Percentiles rank a stretch among this genome's conserved stretches.
These are phyloP conservation scores for Entomobrya proxima DNA, from an alignment of 2,888 invertebrate genomes.

Conservation along the genomic window DNA sequence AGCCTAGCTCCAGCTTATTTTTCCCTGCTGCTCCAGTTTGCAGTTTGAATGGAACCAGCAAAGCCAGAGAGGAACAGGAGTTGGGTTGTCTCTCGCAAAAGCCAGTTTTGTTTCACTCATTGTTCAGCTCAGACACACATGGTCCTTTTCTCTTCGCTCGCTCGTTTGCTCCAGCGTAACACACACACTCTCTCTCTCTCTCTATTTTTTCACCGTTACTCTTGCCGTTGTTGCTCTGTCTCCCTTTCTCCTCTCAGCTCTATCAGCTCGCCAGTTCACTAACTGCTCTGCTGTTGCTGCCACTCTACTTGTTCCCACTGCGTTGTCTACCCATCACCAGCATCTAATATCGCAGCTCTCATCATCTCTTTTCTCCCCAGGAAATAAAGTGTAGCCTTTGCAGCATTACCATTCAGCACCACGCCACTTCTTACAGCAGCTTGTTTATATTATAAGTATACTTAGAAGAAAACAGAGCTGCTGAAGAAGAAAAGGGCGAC, in stretches of 20 bases:
- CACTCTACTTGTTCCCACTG: neutral
- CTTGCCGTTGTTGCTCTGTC: neutral
- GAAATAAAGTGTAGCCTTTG: neutral
- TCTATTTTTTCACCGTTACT: conserved; percentile 13
- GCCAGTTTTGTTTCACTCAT: conserved; percentile 66
- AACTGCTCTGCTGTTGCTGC: neutral
- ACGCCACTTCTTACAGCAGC: neutral
- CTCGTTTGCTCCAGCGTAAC: conserved; percentile 20
- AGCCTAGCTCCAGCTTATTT: neutral
- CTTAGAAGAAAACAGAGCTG: neutral
- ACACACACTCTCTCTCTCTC: neutral
- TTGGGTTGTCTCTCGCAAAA: neutral
- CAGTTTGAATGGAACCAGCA: neutral
- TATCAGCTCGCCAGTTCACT: neutral
- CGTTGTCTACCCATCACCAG: neutral
- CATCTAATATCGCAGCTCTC: neutral
- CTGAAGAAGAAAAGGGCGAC: too few relatives aligned
- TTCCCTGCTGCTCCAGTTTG: neutral
- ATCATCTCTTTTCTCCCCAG: conserved; percentile 4
- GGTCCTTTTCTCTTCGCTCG: conserved; percentile 59
- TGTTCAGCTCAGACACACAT: conserved; percentile 66
- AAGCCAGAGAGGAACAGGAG: neutral
- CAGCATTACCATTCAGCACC: conserved; percentile 6
- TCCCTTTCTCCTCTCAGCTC: neutral
- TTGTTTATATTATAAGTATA: neutral